phyloP scores from a whole-genome alignment of 1,140 invertebrate genomes.

The Thalassaphorura encarpata region DNA sequence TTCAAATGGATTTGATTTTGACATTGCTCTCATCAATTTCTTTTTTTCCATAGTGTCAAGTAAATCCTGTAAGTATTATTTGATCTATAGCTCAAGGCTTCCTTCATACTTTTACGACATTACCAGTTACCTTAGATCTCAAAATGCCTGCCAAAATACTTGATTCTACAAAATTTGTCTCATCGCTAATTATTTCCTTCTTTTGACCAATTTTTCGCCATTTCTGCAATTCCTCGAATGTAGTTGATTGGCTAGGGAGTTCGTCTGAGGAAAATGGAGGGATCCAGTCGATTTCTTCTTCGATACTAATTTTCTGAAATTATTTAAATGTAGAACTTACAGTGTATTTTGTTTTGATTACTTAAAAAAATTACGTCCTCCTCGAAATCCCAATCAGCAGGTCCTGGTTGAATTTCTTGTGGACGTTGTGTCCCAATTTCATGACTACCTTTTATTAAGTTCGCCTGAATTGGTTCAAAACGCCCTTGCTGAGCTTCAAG shows the following conservation, averaged over 20 bases:
- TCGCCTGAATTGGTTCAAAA: too few species aligned
- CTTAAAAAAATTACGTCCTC: background rate
- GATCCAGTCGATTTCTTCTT: background rate
- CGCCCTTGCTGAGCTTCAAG: too few species aligned
- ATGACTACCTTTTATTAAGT: too few species aligned
- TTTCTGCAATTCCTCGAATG: background rate
- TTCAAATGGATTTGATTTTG: conserved; percentile 87
- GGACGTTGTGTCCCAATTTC: too few species aligned
- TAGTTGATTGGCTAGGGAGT: too few species aligned
- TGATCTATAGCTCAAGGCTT: background rate
- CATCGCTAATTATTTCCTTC: background rate
- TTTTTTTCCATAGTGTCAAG: background rate
- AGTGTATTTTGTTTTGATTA: background rate
- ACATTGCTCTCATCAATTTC: conserved; percentile 51
- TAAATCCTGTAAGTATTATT: background rate
- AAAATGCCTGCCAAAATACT: background rate
- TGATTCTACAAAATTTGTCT: background rate
- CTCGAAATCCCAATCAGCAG: background rate
- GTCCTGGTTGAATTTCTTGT: background rate
- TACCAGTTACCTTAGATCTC: background rate
- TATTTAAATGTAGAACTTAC: background rate
- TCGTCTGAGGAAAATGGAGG: background rate
- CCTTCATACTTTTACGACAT: background rate
- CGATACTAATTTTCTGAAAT: background rate
- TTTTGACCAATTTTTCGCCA: background rate